Conservation (phyloP, 92 coral and sea anemone species). For the Zoanthus sansibaricus region DNA sequence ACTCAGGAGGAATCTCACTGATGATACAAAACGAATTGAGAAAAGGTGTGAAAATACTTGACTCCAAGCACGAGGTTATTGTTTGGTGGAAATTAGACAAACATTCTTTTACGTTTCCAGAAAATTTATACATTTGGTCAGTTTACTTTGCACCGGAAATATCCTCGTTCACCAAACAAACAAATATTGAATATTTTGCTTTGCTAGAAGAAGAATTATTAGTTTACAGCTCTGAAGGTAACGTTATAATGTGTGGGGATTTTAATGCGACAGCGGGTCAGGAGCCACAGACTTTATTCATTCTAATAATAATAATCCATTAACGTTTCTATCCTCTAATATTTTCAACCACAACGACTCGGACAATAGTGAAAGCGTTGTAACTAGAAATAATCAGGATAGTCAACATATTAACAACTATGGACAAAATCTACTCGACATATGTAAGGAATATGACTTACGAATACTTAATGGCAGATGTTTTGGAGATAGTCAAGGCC, state of each 20-base stretch:
- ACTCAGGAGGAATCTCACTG: background rate
- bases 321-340: constrained; percentile 7
- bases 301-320: background rate
- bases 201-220: background rate
- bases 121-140: too few species aligned
- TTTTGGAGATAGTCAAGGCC: constrained; percentile 18
- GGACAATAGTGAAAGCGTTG: background rate
- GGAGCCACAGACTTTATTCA: constrained; percentile 8
- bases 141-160: background rate
- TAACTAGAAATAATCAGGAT: constrained; percentile 12
- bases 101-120: too few species aligned
- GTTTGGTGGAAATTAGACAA: too few species aligned
- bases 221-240: background rate
- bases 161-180: background rate
- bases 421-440: background rate
- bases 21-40: background rate
- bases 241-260: constrained; percentile 3
- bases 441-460: constrained; percentile 10
- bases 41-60: constrained; percentile 1
- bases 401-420: background rate
- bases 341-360: constrained; percentile 1
- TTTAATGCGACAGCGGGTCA: background rate
- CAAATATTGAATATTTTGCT: background rate
- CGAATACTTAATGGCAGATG: constrained; percentile 11
- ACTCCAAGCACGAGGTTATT: background rate